Evolutionary conservation across 2,888 invertebrate species (phyloP).

Genomic region (Heliconius cydno): DNA sequence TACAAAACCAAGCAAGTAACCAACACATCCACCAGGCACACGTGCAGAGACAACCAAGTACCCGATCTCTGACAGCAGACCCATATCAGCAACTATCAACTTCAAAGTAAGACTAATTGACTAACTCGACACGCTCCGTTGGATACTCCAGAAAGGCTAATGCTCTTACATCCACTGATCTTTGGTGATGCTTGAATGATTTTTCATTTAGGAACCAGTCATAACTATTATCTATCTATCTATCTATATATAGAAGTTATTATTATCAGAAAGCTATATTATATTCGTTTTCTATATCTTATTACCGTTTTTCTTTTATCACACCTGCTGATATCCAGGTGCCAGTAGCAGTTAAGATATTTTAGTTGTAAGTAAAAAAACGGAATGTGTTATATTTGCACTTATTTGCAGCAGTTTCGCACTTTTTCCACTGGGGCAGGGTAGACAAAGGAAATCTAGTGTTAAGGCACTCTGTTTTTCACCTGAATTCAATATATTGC

Average conservation of each 20-base stretch:
- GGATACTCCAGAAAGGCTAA: slow-evolving; percentile 44
- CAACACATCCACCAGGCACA: slow-evolving; percentile 35
- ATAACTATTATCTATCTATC: slow-evolving; percentile 21
- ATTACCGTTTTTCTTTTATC: neutral
- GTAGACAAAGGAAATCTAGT: too few species aligned
- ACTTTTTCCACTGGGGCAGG: too few species aligned
- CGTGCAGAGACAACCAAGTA: slow-evolving; percentile 36
- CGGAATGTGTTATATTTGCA: neutral
- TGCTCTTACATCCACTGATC: slow-evolving; percentile 45
- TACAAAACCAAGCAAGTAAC: neutral
- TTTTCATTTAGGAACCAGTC: slow-evolving; percentile 39
- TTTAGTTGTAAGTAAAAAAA: neutral
- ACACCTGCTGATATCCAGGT: neutral
- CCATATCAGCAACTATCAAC: slow-evolving; percentile 53
- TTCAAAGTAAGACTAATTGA: slow-evolving; percentile 54
- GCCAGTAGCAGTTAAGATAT: neutral
- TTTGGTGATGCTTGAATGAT: slow-evolving; percentile 45
- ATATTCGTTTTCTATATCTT: neutral
- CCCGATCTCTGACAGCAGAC: slow-evolving; percentile 46
- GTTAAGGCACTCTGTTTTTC: too few species aligned
- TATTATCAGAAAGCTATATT: neutral
- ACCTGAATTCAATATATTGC: too few species aligned
- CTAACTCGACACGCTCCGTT: slow-evolving; percentile 48
- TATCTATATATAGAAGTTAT: neutral
- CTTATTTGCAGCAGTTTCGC: neutral